Percentiles rank a stretch among this genome's conserved stretches.
phyloP scores from a whole-genome alignment of 2,888 invertebrate species.

The Aporophyla nigra region DNA sequence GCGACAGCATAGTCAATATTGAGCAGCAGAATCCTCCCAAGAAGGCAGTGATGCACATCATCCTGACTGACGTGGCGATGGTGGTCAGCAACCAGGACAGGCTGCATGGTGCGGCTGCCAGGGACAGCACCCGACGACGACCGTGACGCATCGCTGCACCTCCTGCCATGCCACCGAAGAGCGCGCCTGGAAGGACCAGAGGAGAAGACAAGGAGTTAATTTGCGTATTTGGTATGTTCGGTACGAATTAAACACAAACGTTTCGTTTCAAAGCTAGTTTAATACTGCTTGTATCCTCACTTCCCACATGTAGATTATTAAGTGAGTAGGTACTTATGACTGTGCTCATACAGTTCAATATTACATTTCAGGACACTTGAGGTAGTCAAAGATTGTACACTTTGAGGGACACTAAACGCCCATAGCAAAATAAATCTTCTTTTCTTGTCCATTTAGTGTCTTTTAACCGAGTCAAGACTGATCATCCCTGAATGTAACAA shows the following conservation, averaged over 20 bases:
- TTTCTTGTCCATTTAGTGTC: no score
- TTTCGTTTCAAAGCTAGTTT: no score
- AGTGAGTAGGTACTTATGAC: no score
- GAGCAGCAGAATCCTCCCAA: slow-evolving; percentile 96
- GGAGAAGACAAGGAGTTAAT: background rate
- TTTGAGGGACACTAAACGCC: no score
- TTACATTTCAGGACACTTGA: background rate
- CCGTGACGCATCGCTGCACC: slow-evolving; percentile 94
- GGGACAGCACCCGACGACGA: slow-evolving; percentile 92
- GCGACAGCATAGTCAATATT: slow-evolving; percentile 94
- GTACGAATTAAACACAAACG: no score
- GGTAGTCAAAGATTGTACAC: background rate
- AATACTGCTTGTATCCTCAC: no score
- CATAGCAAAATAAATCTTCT: no score
- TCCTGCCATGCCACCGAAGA: slow-evolving; percentile 94
- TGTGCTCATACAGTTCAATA: no score
- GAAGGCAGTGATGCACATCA: slow-evolving; percentile 96
- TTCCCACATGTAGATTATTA: no score
- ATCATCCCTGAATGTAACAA: no score
- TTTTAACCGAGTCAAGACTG: no score
- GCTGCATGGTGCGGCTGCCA: slow-evolving; percentile 94
- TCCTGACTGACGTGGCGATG: slow-evolving; percentile 94
- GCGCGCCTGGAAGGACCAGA: slow-evolving; percentile 88
- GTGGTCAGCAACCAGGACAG: slow-evolving; percentile 96
- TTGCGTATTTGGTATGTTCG: no score